These are phyloP conservation scores for Aspidoscelis tigris DNA, from an alignment of 2,113 vertebrate species.

Conservation along the genomic window DNA sequence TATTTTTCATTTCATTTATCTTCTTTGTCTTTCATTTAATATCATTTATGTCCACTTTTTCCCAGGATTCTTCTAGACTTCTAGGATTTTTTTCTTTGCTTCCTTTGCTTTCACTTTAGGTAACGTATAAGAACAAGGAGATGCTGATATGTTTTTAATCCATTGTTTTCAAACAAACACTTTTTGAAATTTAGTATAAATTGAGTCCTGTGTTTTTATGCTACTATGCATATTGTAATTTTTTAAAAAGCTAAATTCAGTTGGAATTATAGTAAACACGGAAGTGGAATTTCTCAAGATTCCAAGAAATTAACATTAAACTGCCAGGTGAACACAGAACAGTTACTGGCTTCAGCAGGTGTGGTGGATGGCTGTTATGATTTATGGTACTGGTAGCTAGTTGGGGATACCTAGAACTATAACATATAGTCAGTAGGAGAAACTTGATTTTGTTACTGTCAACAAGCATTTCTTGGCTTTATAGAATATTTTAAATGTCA, in stretches of 20 bases:
- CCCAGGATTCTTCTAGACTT: too few relatives aligned
- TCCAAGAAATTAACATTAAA: neutral
- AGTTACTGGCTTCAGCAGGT: neutral
- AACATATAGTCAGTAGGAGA: neutral
- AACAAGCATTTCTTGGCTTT: neutral
- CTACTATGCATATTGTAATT: neutral
- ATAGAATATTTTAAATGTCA: neutral
- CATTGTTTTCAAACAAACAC: neutral
- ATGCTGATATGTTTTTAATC: neutral
- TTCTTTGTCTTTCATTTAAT: too few relatives aligned
- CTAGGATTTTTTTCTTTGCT: too few relatives aligned
- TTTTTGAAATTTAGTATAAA: constrained; percentile 1
- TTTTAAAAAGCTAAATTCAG: neutral
- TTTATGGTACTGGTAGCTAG: neutral
- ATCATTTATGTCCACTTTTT: too few relatives aligned
- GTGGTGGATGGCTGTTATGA: neutral
- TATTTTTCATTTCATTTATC: too few relatives aligned
- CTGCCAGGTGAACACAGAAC: neutral
- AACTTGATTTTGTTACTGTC: neutral
- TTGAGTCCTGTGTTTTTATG: neutral
- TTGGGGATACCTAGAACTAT: neutral
- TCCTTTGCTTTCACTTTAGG: too few relatives aligned
- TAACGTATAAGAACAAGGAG: too few relatives aligned
- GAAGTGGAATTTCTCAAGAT: neutral
- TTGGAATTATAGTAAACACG: neutral